Conservation (phyloP, 2,797 vertebrate species). For the Selene dorsalis region DNA sequence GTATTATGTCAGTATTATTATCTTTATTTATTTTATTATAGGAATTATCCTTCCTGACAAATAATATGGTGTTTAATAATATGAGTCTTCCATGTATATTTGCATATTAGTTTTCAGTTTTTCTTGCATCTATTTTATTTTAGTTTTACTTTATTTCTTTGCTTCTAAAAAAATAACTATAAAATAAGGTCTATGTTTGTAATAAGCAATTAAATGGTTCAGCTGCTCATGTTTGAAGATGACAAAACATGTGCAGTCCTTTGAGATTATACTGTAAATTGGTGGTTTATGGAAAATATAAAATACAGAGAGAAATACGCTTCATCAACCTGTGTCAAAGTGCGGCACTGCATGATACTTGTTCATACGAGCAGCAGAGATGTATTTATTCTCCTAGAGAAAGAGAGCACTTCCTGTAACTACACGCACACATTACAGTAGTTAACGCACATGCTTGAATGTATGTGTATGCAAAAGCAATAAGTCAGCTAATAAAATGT, state of each 20-base stretch:
- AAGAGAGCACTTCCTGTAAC: constrained; percentile 56
- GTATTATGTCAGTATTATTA: constrained; percentile 34
- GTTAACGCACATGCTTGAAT: constrained; percentile 61
- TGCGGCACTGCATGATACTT: constrained; percentile 67
- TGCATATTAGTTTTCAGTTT: background rate
- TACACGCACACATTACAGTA: constrained; percentile 47
- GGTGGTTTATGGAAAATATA: constrained; percentile 5
- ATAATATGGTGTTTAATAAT: constrained; percentile 25
- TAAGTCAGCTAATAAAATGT: constrained; percentile 65
- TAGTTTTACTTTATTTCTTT: constrained; percentile 14
- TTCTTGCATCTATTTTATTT: background rate
- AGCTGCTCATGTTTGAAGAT: constrained; percentile 14
- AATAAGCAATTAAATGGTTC: constrained; percentile 11
- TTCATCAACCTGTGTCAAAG: constrained; percentile 30
- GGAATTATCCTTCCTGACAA: constrained; percentile 30
- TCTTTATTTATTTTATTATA: constrained; percentile 19
- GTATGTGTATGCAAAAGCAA: constrained; percentile 68
- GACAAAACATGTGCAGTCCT: constrained; percentile 17
- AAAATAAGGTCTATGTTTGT: constrained; percentile 29
- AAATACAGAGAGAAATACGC: constrained; percentile 32
- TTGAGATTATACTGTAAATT: constrained; percentile 24
- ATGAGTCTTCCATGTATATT: constrained; percentile 30
- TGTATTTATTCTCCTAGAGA: constrained; percentile 51
- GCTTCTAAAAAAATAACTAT: constrained; percentile 21
- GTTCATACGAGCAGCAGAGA: constrained; percentile 36